Evolutionary conservation across 2,888 invertebrate species (phyloP).

Genomic region (Mythimna ferrago): DNA sequence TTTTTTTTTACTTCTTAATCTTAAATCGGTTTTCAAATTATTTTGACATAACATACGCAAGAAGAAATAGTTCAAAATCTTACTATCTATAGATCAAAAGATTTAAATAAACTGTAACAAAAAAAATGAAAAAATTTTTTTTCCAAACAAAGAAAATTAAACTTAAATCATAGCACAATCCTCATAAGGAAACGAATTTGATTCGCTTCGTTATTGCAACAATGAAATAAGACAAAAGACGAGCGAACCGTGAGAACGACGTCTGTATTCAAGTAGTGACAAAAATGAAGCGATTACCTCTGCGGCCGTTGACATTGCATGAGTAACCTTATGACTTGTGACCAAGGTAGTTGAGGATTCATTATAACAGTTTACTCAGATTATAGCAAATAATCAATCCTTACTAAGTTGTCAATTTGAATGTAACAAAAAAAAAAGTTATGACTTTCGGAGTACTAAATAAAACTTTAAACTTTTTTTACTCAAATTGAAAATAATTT

Average conservation of each 20-base stretch:
- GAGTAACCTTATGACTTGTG: constrained; percentile 47
- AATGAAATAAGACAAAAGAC: constrained; percentile 67
- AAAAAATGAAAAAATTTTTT: background rate
- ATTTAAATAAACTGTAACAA: too few relatives aligned
- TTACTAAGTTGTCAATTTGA: background rate
- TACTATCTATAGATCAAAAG: background rate
- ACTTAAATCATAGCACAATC: constrained; percentile 52
- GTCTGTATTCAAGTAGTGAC: constrained; percentile 60
- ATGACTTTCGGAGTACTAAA: background rate
- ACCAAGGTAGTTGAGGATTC: constrained; percentile 20
- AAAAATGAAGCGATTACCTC: constrained; percentile 68
- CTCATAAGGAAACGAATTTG: constrained; percentile 64
- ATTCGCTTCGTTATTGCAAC: constrained; percentile 55
- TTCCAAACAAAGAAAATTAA: constrained; percentile 39
- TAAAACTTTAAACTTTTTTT: background rate
- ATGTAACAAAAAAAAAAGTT: background rate
- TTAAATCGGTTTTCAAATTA: too few relatives aligned
- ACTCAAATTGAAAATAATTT: too few relatives aligned
- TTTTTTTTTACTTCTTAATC: background rate
- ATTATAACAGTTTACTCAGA: background rate
- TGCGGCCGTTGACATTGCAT: constrained; percentile 65
- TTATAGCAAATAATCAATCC: constrained; percentile 11
- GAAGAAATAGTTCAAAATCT: too few relatives aligned
- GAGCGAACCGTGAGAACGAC: constrained; percentile 66
- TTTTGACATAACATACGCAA: too few relatives aligned